Percentiles rank a stretch among this genome's conserved stretches.
Evolutionary conservation across 2,888 invertebrate species (phyloP).

Genomic region (Stenolophus ochropezus): DNA sequence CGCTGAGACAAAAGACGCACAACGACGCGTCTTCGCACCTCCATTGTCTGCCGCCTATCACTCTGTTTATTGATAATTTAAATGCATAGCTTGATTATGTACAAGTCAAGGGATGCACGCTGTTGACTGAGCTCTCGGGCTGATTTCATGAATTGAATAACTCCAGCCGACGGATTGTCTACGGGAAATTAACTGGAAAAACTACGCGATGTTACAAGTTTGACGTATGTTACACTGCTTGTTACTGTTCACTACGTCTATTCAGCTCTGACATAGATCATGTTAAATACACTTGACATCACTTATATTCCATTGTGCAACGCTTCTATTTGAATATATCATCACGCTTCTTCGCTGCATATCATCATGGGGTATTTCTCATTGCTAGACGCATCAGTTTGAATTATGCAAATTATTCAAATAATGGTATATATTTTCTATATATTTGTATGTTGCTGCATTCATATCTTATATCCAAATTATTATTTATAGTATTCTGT

Average conservation of each 20-base stretch:
- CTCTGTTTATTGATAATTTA: constrained; percentile 59
- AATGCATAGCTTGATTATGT: constrained; percentile 59
- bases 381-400: too few relatives aligned
- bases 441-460: too few relatives aligned
- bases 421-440: too few relatives aligned
- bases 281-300: neutral
- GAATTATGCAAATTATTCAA: too few relatives aligned
- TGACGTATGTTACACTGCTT: neutral
- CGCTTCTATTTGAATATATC: too few relatives aligned
- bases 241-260: neutral
- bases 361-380: too few relatives aligned
- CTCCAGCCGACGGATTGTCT: neutral
- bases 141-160: neutral
- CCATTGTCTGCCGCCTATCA: constrained; percentile 13
- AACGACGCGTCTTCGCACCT: constrained; percentile 65
- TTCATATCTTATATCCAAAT: too few relatives aligned
- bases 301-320: neutral
- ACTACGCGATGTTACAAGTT: neutral
- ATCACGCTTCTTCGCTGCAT: too few relatives aligned
- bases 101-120: neutral
- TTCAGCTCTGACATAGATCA: neutral
- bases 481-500: too few relatives aligned
- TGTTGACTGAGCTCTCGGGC: neutral
- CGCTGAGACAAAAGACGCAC: constrained; percentile 63
- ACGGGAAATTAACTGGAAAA: neutral